Evolutionary conservation across 2,888 invertebrate species (phyloP).

Genomic region (Meteorus cinctellus): DNA sequence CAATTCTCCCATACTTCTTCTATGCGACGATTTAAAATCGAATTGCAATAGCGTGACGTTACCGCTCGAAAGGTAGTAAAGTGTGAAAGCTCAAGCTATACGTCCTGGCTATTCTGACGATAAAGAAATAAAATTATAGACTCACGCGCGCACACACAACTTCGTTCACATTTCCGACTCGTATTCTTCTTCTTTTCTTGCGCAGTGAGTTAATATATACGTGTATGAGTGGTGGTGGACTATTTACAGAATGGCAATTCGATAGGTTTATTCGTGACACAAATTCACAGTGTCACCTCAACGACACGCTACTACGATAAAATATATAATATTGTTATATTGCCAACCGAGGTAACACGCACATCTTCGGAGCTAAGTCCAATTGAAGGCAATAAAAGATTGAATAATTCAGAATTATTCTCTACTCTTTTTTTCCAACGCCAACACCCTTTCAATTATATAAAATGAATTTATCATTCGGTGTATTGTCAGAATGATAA

Average conservation of each 20-base stretch:
- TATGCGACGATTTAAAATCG: slow-evolving; percentile 40
- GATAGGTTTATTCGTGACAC: slow-evolving; percentile 47
- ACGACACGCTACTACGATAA: slow-evolving; percentile 58
- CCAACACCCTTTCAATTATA: too few relatives aligned
- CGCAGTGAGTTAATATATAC: neutral
- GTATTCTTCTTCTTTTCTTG: slow-evolving; percentile 14
- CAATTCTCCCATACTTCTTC: slow-evolving; percentile 13
- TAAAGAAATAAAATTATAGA: slow-evolving; percentile 51
- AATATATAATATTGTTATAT: slow-evolving; percentile 46
- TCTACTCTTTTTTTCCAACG: too few relatives aligned
- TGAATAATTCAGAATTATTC: too few relatives aligned
- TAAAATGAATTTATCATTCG: too few relatives aligned
- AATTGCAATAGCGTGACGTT: slow-evolving; percentile 47
- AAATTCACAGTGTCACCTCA: slow-evolving; percentile 57
- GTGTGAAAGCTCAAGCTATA: slow-evolving; percentile 35
- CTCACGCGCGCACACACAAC: slow-evolving; percentile 24
- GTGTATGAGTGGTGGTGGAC: neutral
- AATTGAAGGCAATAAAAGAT: too few relatives aligned
- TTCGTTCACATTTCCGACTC: slow-evolving; percentile 41
- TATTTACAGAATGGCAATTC: slow-evolving; percentile 43
- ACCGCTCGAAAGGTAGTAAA: slow-evolving; percentile 39
- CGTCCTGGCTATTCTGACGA: slow-evolving; percentile 41
- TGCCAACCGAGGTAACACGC: neutral
- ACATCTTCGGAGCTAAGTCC: too few relatives aligned
- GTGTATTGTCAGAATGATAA: too few relatives aligned